Evolutionary conservation across 2,797 vertebrate species (phyloP).

Genomic region (Pseudotriccus pelzelni): DNA sequence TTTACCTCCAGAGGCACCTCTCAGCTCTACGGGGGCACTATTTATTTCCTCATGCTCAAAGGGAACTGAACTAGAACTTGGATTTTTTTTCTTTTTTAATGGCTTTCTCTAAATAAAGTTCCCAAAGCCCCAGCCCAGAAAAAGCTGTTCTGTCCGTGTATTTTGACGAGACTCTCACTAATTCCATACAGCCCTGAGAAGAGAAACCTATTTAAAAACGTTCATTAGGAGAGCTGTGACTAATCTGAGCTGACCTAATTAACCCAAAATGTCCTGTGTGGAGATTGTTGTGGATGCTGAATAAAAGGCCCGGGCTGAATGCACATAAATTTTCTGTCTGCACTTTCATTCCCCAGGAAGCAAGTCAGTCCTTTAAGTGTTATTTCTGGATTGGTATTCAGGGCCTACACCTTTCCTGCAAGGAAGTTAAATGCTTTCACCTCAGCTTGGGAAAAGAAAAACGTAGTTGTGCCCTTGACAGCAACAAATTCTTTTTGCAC

Average conservation of each 20-base stretch:
- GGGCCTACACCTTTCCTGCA: constrained; percentile 18
- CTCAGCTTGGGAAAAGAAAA: not conserved
- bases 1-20: constrained; percentile 37
- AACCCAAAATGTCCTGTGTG: constrained; percentile 55
- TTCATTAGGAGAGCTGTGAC: constrained; percentile 49
- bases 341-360: constrained; percentile 29
- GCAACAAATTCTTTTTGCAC: constrained; percentile 4
- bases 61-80: constrained; percentile 21
- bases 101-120: constrained; percentile 42
- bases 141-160: not conserved
- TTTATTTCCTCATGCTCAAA: not conserved
- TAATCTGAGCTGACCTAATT: constrained; percentile 62
- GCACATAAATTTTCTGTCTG: constrained; percentile 1
- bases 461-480: not conserved
- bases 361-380: constrained; percentile 21
- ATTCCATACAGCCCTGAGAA: constrained; percentile 13
- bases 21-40: not conserved
- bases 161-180: constrained; percentile 22
- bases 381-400: constrained; percentile 62
- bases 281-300: constrained; percentile 13
- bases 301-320: not conserved
- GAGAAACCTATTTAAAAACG: constrained; percentile 35
- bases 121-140: constrained; percentile 8
- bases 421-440: constrained; percentile 27
- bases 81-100: not conserved